A percentile compares a stretch with the other conserved stretches of the same genome.
phyloP scores from a whole-genome alignment of 2,113 vertebrate genomes.

The Morphnarchus princeps region DNA sequence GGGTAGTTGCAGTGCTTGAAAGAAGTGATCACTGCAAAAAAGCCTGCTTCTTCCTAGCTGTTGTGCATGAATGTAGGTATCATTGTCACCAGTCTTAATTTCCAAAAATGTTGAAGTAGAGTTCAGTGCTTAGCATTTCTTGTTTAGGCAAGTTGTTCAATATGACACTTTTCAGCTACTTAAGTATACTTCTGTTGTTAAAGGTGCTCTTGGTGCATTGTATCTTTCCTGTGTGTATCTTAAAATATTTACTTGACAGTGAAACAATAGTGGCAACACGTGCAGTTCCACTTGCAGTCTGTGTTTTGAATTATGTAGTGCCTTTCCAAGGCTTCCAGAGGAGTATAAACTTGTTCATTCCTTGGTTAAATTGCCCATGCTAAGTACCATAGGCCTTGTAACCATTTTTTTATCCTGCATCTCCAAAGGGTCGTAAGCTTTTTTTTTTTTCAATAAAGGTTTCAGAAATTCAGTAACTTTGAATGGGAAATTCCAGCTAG shows the following conservation, averaged over 20 bases:
- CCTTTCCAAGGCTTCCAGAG: not conserved
- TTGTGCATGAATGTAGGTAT: not conserved
- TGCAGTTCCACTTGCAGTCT: not conserved
- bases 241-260: not conserved
- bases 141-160: not conserved
- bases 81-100: not conserved
- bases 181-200: not conserved
- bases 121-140: not conserved
- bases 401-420: not conserved
- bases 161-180: not conserved
- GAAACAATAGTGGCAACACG: constrained; percentile 38
- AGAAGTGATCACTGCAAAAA: not conserved
- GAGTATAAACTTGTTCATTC: not conserved
- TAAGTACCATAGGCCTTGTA: not conserved
- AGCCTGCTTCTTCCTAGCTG: not conserved
- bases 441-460: not conserved
- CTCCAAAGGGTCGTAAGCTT: not conserved
- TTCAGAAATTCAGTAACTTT: not conserved
- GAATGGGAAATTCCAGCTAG: not conserved
- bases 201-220: constrained; percentile 27
- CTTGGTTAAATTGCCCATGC: not conserved
- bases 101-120: not conserved
- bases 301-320: not conserved
- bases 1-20: not conserved
- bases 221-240: not conserved